phyloP scores from a whole-genome alignment of 2,113 vertebrate species.

The Rhinichthys klamathensis region DNA sequence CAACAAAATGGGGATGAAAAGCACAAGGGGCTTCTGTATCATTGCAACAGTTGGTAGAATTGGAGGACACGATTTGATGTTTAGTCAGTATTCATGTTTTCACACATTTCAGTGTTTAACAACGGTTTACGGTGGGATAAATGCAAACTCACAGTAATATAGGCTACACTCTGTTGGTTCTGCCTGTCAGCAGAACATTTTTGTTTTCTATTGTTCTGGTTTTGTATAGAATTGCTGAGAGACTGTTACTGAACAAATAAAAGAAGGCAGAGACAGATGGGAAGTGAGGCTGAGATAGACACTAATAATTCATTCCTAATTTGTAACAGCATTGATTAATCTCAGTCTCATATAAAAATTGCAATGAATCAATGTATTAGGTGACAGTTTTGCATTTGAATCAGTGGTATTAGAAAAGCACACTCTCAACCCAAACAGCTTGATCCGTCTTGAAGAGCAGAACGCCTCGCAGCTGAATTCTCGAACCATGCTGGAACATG shows the following conservation, averaged over 20 bases:
- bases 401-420: background rate
- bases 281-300: background rate
- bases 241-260: slow-evolving; percentile 38
- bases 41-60: background rate
- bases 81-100: slow-evolving; percentile 33
- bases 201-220: slow-evolving; percentile 54
- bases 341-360: background rate
- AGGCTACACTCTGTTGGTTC: background rate
- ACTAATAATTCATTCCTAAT: background rate
- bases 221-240: slow-evolving; percentile 62
- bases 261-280: slow-evolving; percentile 7
- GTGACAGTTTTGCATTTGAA: background rate
- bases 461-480: background rate
- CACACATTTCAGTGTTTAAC: slow-evolving; percentile 55
- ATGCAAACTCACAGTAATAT: background rate
- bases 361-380: background rate
- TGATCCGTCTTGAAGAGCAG: background rate
- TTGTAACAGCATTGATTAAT: background rate
- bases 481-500: slow-evolving; percentile 60
- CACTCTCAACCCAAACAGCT: background rate
- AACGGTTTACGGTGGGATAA: slow-evolving; percentile 48
- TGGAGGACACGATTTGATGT: background rate
- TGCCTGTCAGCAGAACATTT: slow-evolving; percentile 60
- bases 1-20: background rate
- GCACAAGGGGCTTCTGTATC: background rate